Conservation (phyloP, 2,888 invertebrate species). For the Andrena chrysosceles region DNA sequence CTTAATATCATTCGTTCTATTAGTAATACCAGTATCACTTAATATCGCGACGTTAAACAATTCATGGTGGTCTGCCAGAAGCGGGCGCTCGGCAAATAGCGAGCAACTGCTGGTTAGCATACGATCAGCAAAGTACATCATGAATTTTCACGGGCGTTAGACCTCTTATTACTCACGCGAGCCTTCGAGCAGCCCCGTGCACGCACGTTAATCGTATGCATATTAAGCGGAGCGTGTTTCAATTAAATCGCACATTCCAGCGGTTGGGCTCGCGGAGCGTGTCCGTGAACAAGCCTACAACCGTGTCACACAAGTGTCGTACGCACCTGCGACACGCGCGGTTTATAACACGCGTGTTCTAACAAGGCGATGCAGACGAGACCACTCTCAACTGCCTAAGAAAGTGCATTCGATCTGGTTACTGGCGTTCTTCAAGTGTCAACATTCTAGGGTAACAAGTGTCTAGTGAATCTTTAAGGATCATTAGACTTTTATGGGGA, state of each 20-base stretch:
- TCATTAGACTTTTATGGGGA: too few species aligned
- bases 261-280: constrained; percentile 11
- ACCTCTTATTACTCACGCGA: constrained; percentile 41
- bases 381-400: constrained; percentile 5
- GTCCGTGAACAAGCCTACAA: constrained; percentile 32
- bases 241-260: constrained; percentile 56
- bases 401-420: background rate
- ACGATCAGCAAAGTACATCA: constrained; percentile 34
- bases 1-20: too few species aligned
- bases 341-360: constrained; percentile 3
- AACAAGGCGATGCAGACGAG: background rate
- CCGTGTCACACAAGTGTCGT: constrained; percentile 48
- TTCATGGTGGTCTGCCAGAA: background rate
- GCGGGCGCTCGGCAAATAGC: constrained; percentile 28
- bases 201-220: constrained; percentile 40
- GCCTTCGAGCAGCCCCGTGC: constrained; percentile 8
- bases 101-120: constrained; percentile 23
- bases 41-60: background rate
- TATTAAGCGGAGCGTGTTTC: constrained; percentile 52
- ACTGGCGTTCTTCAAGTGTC: background rate
- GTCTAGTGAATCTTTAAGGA: too few species aligned
- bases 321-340: constrained; percentile 33
- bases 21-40: too few species aligned
- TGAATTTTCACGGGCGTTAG: constrained; percentile 55
- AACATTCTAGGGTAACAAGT: background rate